Conservation (phyloP, 1,140 invertebrate species). For the Drepana arcuata region DNA sequence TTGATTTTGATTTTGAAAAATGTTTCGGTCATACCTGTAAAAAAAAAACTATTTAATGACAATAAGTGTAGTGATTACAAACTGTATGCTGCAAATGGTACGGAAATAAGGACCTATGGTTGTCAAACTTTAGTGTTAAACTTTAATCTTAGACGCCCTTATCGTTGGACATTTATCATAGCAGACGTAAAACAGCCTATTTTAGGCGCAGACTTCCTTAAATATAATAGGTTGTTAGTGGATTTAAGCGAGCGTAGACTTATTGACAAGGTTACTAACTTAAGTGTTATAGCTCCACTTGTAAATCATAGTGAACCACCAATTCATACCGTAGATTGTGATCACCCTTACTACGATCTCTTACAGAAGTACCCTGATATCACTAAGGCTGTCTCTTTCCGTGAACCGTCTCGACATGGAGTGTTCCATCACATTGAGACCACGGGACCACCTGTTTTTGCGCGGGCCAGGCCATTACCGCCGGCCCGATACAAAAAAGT, state of each 20-base stretch:
- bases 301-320: neutral
- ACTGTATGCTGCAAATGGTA: neutral
- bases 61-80: neutral
- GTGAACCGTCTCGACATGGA: neutral
- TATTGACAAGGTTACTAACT: neutral
- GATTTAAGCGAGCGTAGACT: neutral
- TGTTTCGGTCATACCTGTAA: neutral
- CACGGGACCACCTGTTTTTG: conserved; percentile 37
- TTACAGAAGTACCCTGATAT: neutral
- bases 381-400: conserved; percentile 1
- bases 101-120: neutral
- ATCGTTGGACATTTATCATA: neutral
- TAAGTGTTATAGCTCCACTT: neutral
- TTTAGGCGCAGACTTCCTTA: neutral
- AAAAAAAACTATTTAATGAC: neutral
- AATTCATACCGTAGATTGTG: neutral
- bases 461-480: conserved; percentile 6
- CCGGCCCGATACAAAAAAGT: conserved; percentile 1
- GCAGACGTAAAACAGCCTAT: neutral
- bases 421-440: conserved; percentile 25
- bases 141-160: neutral
- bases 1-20: no score
- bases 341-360: neutral
- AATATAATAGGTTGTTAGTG: neutral
- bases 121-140: neutral